Conservation (phyloP, 2,888 invertebrate genomes). For the Neoascia interrupta region DNA sequence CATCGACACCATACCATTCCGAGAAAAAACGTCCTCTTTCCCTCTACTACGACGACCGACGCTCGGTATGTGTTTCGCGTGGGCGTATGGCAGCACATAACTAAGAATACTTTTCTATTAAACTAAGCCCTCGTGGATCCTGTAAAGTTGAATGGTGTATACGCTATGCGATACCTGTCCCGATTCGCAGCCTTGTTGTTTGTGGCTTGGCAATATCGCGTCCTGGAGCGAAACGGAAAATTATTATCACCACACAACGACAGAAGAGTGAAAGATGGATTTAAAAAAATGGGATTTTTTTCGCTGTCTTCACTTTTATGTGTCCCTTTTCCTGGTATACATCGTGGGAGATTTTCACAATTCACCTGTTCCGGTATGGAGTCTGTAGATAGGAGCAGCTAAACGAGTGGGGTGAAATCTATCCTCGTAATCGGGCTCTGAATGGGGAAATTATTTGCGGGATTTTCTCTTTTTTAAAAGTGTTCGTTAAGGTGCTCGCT, state of each 20-base stretch:
- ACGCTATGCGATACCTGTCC: neutral
- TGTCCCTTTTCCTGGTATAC: neutral
- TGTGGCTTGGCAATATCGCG: constrained; percentile 31
- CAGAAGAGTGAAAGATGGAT: constrained; percentile 25
- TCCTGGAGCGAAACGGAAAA: constrained; percentile 46
- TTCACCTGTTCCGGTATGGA: constrained; percentile 18
- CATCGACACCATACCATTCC: constrained; percentile 18
- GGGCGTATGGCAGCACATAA: neutral
- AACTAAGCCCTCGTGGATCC: constrained; percentile 34
- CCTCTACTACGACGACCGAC: neutral
- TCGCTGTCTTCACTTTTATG: neutral
- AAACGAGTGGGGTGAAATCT: neutral
- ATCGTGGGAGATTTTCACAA: constrained; percentile 19
- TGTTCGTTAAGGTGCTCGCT: no score
- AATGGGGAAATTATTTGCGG: no score
- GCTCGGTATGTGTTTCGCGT: neutral
- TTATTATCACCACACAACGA: constrained; percentile 34
- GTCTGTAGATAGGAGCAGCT: constrained; percentile 17
- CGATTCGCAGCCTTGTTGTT: constrained; percentile 34
- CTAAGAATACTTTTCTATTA: constrained; percentile 44
- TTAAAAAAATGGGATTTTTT: no score
- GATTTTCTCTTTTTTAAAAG: no score
- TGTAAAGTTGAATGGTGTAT: constrained; percentile 7
- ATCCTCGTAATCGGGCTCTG: no score
- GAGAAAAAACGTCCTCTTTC: constrained; percentile 1